These are phyloP conservation scores for Trematomus loennbergii DNA, from an alignment of 2,113 vertebrate genomes.

Conservation along the genomic window DNA sequence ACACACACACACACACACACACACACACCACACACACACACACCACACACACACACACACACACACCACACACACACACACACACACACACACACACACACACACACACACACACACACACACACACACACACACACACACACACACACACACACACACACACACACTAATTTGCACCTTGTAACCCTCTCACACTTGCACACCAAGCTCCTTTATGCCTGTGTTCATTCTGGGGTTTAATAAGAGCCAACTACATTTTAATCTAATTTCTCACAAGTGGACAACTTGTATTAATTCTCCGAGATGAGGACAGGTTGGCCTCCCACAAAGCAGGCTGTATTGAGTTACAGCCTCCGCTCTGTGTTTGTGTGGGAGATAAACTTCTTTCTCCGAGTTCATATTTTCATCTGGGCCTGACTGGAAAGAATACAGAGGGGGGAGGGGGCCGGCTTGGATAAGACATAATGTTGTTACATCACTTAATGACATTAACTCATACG, in stretches of 20 bases:
- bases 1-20: slow-evolving; percentile 34
- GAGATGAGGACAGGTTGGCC: slow-evolving; percentile 71
- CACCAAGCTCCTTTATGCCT: slow-evolving; percentile 55
- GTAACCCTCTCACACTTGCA: slow-evolving; percentile 32
- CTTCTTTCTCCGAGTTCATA: slow-evolving; percentile 69
- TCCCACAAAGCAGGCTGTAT: slow-evolving; percentile 73
- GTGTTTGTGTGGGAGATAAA: slow-evolving; percentile 75
- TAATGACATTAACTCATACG: slow-evolving; percentile 36
- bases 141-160: slow-evolving; percentile 32
- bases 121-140: slow-evolving; percentile 38
- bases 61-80: slow-evolving; percentile 24
- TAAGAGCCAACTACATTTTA: slow-evolving; percentile 76
- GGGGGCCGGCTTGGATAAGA: slow-evolving; percentile 26
- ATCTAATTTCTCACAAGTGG: slow-evolving; percentile 78
- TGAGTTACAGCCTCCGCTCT: slow-evolving; percentile 72
- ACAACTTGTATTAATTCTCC: slow-evolving; percentile 77
- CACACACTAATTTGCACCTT: slow-evolving; percentile 41
- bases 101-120: slow-evolving; percentile 29
- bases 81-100: slow-evolving; percentile 35
- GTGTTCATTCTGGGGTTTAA: slow-evolving; percentile 71
- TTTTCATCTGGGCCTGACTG: slow-evolving; percentile 67
- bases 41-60: slow-evolving; percentile 33
- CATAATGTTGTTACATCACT: slow-evolving; percentile 48
- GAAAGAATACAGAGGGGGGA: slow-evolving; percentile 15
- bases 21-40: slow-evolving; percentile 29